phyloP scores from a whole-genome alignment of 1,140 invertebrate genomes.

The Dryas iulia region DNA sequence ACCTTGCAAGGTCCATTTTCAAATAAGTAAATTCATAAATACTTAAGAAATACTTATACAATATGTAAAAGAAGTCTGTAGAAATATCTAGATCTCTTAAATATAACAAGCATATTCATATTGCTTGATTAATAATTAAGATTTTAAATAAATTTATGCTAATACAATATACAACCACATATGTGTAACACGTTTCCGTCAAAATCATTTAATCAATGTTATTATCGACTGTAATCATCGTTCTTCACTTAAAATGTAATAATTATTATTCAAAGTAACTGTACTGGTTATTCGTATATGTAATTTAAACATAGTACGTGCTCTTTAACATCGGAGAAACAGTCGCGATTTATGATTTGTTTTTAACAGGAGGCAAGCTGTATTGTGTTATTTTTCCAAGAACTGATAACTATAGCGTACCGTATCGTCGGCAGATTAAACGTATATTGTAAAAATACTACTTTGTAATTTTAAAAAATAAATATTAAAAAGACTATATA shows the following conservation, averaged over 20 bases:
- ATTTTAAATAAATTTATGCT: too few species aligned
- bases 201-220: too few species aligned
- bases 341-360: constrained; percentile 38
- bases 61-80: too few species aligned
- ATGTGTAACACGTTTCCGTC: too few species aligned
- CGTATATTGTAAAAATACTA: not conserved
- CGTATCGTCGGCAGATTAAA: constrained; percentile 33
- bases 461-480: not conserved
- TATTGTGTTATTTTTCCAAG: constrained; percentile 44
- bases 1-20: too few species aligned
- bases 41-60: too few species aligned
- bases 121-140: too few species aligned
- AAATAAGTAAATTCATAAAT: too few species aligned
- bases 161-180: too few species aligned
- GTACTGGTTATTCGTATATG: constrained; percentile 1
- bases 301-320: constrained; percentile 18
- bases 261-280: not conserved
- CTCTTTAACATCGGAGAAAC: constrained; percentile 24
- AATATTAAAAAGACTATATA: not conserved
- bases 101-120: too few species aligned
- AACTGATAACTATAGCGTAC: constrained; percentile 54
- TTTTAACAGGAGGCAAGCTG: constrained; percentile 37
- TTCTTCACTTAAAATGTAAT: not conserved
- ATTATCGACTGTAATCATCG: too few species aligned
- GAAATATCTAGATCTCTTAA: too few species aligned